Percentiles rank a stretch among this genome's conserved stretches.
phyloP scores from a whole-genome alignment of 2,797 vertebrate genomes.

The Aythya fuligula region DNA sequence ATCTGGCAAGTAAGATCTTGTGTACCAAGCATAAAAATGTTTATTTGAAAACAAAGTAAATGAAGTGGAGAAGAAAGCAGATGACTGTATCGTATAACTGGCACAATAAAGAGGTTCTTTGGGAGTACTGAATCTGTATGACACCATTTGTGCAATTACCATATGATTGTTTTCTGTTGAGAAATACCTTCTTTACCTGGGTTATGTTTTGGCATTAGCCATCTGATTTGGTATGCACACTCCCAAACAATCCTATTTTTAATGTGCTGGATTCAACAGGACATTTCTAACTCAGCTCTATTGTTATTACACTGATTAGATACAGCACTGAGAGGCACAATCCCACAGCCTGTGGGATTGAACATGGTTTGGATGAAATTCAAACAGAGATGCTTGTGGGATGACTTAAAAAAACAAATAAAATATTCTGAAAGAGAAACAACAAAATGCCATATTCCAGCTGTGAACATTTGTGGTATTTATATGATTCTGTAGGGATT shows the following conservation, averaged over 20 bases:
- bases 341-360: neutral
- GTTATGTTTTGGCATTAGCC: neutral
- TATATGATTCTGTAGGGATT: neutral
- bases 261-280: neutral
- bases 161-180: accelerated
- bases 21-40: neutral
- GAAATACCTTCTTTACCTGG: neutral
- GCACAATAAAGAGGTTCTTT: neutral
- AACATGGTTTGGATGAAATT: neutral
- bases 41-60: neutral
- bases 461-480: neutral
- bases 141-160: neutral
- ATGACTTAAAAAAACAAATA: neutral
- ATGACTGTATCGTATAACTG: neutral
- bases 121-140: neutral
- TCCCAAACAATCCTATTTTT: neutral
- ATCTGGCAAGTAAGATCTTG: neutral
- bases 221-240: neutral
- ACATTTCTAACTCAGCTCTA: neutral
- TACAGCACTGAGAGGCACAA: neutral
- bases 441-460: neutral
- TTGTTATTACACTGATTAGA: neutral
- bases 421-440: neutral
- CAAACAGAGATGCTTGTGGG: neutral
- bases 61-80: neutral